Percentiles rank a stretch among this genome's conserved stretches.
Evolutionary conservation across 1,140 invertebrate species (phyloP).

Genomic region (Drosophila lowei): DNA sequence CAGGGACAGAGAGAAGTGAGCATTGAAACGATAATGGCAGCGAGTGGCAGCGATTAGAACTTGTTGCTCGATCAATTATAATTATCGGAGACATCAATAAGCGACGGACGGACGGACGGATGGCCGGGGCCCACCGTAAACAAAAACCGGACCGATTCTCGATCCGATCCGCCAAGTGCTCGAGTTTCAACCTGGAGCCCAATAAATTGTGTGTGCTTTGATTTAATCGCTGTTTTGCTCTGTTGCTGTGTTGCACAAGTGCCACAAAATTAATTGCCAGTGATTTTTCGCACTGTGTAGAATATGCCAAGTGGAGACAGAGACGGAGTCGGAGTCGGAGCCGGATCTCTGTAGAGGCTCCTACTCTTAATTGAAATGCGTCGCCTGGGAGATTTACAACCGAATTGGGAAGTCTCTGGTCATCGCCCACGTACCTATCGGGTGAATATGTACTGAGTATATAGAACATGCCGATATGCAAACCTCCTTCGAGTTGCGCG

Average conservation of each 20-base stretch:
- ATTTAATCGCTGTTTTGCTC: constrained; percentile 40
- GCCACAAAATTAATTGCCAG: constrained; percentile 63
- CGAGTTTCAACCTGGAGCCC: constrained; percentile 30
- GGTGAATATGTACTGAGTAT: too few relatives aligned
- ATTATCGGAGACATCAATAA: constrained; percentile 64
- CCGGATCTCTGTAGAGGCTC: constrained; percentile 43
- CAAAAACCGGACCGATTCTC: constrained; percentile 16
- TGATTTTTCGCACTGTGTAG: constrained; percentile 59
- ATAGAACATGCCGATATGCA: constrained; percentile 32
- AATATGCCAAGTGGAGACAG: too few relatives aligned
- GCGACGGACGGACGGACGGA: constrained; percentile 18
- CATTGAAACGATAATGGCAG: constrained; percentile 34
- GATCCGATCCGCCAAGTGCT: constrained; percentile 6
- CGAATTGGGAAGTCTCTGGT: constrained; percentile 1
- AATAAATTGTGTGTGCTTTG: constrained; percentile 46
- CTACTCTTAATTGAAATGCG: constrained; percentile 47
- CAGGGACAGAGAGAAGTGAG: not conserved
- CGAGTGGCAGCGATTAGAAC: constrained; percentile 36
- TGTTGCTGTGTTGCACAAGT: constrained; percentile 35
- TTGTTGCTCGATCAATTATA: constrained; percentile 57
- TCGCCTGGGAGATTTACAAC: constrained; percentile 37
- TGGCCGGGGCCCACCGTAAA: constrained; percentile 1
- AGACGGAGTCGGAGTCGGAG: not conserved
- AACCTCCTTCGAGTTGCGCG: constrained; percentile 64
- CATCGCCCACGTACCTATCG: constrained; percentile 15